These are phyloP conservation scores for Cyclina sinensis DNA, from an alignment of 1,140 invertebrate species.

Conservation along the genomic window DNA sequence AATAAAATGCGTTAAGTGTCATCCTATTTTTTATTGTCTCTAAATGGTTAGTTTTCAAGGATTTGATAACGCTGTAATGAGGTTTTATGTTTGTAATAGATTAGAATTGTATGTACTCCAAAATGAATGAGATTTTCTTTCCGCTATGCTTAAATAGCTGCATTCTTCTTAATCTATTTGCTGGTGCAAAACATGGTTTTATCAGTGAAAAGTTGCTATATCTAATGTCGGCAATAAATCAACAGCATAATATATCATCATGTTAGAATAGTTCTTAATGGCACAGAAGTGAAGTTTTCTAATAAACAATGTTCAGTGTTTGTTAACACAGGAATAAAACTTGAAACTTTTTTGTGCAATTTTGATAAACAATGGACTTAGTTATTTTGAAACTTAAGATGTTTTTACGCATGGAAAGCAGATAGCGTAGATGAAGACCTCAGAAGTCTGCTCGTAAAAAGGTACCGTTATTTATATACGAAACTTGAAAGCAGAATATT, in stretches of 20 bases:
- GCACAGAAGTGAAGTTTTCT: constrained; percentile 5
- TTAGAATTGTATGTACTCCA: not conserved
- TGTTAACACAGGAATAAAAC: constrained; percentile 10
- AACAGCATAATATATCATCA: constrained; percentile 8
- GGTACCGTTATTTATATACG: no score
- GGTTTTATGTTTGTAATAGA: not conserved
- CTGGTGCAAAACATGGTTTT: not conserved
- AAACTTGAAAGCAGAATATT: no score
- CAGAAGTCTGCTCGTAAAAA: no score
- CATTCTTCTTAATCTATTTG: not conserved
- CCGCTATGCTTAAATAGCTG: not conserved
- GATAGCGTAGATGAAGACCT: no score
- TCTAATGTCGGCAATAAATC: not conserved
- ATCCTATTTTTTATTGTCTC: no score
- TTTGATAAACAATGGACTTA: no score
- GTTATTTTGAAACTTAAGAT: no score
- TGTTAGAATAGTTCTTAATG: constrained; percentile 2
- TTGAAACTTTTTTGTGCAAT: not conserved
- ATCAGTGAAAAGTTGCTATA: not conserved
- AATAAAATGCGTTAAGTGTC: no score
- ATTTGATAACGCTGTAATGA: no score
- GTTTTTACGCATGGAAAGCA: no score
- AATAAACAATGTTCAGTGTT: constrained; percentile 8
- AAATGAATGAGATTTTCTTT: not conserved
- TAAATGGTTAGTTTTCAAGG: no score